phyloP scores from a whole-genome alignment of 2,797 vertebrate genomes.

The Eremophila alpestris region DNA sequence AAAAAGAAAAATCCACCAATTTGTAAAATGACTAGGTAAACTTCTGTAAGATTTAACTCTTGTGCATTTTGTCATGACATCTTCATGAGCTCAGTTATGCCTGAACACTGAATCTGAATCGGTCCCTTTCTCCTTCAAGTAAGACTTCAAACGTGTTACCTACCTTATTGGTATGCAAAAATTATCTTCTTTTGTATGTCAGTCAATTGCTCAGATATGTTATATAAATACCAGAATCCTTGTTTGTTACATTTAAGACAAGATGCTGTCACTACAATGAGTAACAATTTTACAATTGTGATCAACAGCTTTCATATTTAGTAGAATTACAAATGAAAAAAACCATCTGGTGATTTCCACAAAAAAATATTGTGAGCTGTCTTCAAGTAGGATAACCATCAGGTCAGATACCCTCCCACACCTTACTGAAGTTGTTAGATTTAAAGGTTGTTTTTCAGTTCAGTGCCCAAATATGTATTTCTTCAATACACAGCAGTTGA shows the following conservation, averaged over 20 bases:
- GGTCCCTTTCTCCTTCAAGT: neutral
- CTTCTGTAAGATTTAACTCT: neutral
- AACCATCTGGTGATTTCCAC: constrained; percentile 2
- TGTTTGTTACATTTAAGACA: neutral
- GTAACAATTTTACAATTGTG: neutral
- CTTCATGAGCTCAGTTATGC: neutral
- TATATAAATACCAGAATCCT: neutral
- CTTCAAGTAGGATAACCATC: neutral
- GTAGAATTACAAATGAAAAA: constrained; percentile 25
- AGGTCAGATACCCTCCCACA: neutral
- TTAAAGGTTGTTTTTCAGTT: constrained; percentile 9
- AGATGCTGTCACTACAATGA: neutral
- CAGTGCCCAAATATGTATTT: neutral
- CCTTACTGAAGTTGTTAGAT: neutral
- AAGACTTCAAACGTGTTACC: neutral
- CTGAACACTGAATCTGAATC: neutral
- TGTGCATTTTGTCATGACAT: neutral
- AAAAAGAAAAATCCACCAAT: neutral
- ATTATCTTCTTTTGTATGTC: neutral
- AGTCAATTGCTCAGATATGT: neutral
- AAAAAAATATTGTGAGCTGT: neutral
- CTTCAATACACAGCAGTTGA: neutral
- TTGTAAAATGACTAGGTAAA: neutral
- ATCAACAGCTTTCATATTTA: constrained; percentile 40
- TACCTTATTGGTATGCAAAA: neutral